Evolutionary conservation across 2,888 invertebrate species (phyloP), one percentile per base, ranked within the genome.

Genomic region (Drosophila flavopinicola): DNA sequence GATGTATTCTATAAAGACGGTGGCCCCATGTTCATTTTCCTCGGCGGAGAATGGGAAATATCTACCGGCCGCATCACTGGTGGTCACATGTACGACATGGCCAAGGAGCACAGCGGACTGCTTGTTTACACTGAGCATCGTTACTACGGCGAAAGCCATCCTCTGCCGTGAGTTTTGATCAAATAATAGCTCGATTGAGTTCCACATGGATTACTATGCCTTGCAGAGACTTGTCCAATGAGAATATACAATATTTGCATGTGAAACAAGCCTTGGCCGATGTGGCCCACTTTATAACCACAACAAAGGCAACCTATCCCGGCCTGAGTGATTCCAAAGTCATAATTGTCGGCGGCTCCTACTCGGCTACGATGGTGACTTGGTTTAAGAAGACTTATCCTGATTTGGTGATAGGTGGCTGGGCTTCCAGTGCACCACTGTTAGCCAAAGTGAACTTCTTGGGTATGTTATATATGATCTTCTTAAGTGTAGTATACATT

Each of bases 121-220:
- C 91, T 95, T 80, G 94, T 95, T 86, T 94, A 94, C 73, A 94
- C 96, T 0, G 97, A 97, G 87, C 97, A 97, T 89, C 92, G 97
- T 73, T 97, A 93, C 88, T 97, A 97, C 85, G 97, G 97, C 1
- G 83, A 93, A 52, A 96, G 95, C 68, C 92, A 92, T 63, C 96
- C 96, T 0, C 94, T 94, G 13, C 78, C 83, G 96, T 96, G 90
- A 92, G 93, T 60, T 6, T 0, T 9, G n/a, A 9, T 1, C 0
- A 6, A 39, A 6, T 1, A 1, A 0, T 41, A 1, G 11, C 13
- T 1, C 0, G 35, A 1, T 11, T 0, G 0, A 3, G 9, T 17
- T 39, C 2, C 0, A 9, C 0, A 13, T 47, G 1, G 6, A 11
- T 44, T 3, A 15, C 0, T 0, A n/a, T 24, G 0, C 6, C 1